Conservation (phyloP, 1,140 invertebrate species). For the Aphis gossypii region DNA sequence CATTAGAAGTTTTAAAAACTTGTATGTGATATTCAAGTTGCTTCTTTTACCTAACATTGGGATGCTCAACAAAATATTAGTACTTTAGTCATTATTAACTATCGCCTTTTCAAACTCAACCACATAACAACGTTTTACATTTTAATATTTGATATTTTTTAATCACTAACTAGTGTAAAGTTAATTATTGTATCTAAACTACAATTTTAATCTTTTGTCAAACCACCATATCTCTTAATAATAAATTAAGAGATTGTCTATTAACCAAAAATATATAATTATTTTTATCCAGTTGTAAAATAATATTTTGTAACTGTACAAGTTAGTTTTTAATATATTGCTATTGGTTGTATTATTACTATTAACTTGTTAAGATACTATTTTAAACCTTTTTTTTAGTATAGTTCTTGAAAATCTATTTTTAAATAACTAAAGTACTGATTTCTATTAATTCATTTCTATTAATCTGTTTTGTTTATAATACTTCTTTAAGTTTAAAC, state of each 20-base stretch:
- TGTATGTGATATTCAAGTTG: conserved; percentile 38
- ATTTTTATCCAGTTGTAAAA: conserved; percentile 48
- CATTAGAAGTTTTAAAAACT: conserved; percentile 31
- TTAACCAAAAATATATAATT: conserved; percentile 53
- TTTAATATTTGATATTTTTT: conserved; percentile 47
- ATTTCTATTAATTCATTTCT: conserved; percentile 48
- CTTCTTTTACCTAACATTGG: conserved; percentile 29
- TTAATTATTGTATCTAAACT: conserved; percentile 13
- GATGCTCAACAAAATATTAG: conserved; percentile 27
- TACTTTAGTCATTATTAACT: conserved; percentile 43
- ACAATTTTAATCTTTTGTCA: conserved; percentile 32
- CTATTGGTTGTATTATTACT: conserved; percentile 41
- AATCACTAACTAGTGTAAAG: conserved; percentile 45
- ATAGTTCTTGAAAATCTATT: conserved; percentile 53
- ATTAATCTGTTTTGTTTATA: conserved; percentile 36
- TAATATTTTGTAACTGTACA: conserved; percentile 26
- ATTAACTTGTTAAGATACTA: conserved; percentile 49
- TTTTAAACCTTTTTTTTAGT: conserved; percentile 45
- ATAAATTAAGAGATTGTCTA: conserved; percentile 27
- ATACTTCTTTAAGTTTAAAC: conserved; percentile 21
- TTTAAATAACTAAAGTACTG: conserved; percentile 56
- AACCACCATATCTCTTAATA: background rate
- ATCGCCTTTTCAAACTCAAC: conserved; percentile 24
- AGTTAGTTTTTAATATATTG: conserved; percentile 21
- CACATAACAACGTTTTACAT: conserved; percentile 38